Percentiles rank a stretch among this genome's conserved stretches.
Conservation (phyloP, 1,140 invertebrate species). For the Micrasema minimum region DNA sequence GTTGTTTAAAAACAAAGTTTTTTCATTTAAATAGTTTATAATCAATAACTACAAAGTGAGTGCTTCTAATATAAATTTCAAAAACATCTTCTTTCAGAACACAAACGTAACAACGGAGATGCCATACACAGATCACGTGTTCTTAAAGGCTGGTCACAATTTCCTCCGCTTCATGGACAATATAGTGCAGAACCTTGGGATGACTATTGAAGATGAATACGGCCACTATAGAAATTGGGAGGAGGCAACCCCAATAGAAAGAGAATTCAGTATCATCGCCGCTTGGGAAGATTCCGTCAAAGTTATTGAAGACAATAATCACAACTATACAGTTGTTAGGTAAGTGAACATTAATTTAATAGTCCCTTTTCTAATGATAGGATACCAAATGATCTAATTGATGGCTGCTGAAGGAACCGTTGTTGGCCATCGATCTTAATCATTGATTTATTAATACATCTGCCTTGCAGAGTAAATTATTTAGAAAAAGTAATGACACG, state of each 20-base stretch:
- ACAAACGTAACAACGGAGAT: constrained; percentile 10
- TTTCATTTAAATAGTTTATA: no score
- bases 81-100: constrained; percentile 26
- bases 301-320: constrained; percentile 59
- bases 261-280: constrained; percentile 50
- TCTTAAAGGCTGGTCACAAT: constrained; percentile 58
- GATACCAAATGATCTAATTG: no score
- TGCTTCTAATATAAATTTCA: no score
- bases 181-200: constrained; percentile 47
- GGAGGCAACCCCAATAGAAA: not conserved
- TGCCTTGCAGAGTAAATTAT: no score
- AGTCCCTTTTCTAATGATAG: no score
- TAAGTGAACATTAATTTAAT: constrained; percentile 51
- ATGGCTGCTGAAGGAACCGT: no score
- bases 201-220: constrained; percentile 53
- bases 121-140: constrained; percentile 53
- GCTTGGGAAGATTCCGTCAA: constrained; percentile 57
- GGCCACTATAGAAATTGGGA: constrained; percentile 39
- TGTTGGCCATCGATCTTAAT: no score
- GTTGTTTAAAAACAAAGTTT: no score
- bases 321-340: constrained; percentile 64
- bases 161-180: constrained; percentile 59
- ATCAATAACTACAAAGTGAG: no score
- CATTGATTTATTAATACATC: no score
- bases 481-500: no score